phyloP scores from a whole-genome alignment of 1,140 invertebrate genomes.

The Drosophila kohkoa region DNA sequence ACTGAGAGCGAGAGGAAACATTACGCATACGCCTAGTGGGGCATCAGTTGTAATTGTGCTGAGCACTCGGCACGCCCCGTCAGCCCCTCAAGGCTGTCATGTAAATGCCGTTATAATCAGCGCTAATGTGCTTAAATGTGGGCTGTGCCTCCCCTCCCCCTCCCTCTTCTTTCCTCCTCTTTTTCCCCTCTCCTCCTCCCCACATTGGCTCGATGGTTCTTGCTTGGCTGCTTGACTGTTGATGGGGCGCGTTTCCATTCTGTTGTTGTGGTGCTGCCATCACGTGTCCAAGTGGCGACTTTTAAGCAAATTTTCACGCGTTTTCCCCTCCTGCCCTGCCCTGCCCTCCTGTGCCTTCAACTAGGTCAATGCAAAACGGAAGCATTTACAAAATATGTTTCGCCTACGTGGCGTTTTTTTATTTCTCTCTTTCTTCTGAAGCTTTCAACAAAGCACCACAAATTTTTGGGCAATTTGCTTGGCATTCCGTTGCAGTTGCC shows the following conservation, averaged over 20 bases:
- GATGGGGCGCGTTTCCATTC: background rate
- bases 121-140: conserved; percentile 77
- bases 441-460: conserved; percentile 3
- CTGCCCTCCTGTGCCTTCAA: conserved; percentile 28
- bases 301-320: conserved; percentile 40
- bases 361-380: conserved; percentile 68
- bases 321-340: background rate
- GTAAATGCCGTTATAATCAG: conserved; percentile 78
- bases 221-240: too few relatives aligned
- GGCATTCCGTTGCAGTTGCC: conserved; percentile 9
- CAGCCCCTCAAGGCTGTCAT: conserved; percentile 55
- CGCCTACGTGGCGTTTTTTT: conserved; percentile 38
- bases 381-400: conserved; percentile 69
- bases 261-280: conserved; percentile 26
- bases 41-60: conserved; percentile 6
- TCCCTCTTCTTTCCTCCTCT: too few relatives aligned
- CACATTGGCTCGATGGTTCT: background rate
- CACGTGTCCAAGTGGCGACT: conserved; percentile 52
- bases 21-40: conserved; percentile 73
- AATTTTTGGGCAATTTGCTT: conserved; percentile 29
- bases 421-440: background rate
- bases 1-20: conserved; percentile 15
- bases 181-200: too few relatives aligned
- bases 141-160: conserved; percentile 2
- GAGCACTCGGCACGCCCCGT: conserved; percentile 19